A percentile compares a stretch with the other conserved stretches of the same genome.
These are phyloP conservation scores for Nemotelus pantherinus DNA, from an alignment of 2,888 invertebrate species.

Conservation along the genomic window DNA sequence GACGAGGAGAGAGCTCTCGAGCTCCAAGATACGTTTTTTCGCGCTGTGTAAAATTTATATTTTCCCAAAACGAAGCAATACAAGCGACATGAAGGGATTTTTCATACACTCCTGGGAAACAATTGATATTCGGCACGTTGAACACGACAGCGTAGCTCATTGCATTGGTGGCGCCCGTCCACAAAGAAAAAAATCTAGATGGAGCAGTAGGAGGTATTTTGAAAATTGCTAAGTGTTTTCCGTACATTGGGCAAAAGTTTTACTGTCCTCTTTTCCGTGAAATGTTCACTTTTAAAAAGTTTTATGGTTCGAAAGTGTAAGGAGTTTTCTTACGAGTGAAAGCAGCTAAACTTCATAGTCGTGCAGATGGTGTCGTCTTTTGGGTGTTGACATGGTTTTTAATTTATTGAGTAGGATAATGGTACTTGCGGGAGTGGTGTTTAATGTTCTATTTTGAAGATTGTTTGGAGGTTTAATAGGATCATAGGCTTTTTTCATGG, in stretches of 20 bases:
- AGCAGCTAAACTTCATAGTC: not conserved
- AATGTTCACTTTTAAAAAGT: slow-evolving; percentile 39
- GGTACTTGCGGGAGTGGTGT: not conserved
- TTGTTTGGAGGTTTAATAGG: slow-evolving; percentile 14
- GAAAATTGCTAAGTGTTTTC: slow-evolving; percentile 39
- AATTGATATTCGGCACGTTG: slow-evolving; percentile 19
- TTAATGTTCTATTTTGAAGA: slow-evolving; percentile 32
- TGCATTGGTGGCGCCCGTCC: not conserved
- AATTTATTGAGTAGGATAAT: slow-evolving; percentile 31
- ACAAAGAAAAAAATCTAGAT: not conserved
- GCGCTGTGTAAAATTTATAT: slow-evolving; percentile 27
- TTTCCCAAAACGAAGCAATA: not conserved
- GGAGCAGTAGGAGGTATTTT: not conserved
- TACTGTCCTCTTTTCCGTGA: slow-evolving; percentile 29
- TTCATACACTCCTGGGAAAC: slow-evolving; percentile 30
- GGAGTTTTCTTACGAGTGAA: not conserved
- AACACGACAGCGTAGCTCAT: not conserved
- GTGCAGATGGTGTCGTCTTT: slow-evolving; percentile 27
- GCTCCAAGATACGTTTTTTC: not conserved
- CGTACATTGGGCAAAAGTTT: slow-evolving; percentile 27
- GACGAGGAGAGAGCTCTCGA: too few relatives aligned
- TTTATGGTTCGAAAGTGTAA: slow-evolving; percentile 37
- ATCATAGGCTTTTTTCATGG: too few relatives aligned
- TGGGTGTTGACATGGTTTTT: slow-evolving; percentile 38
- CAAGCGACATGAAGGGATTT: slow-evolving; percentile 27